Conservation (phyloP, 2,888 invertebrate species). For the Eupithecia tripunctaria region DNA sequence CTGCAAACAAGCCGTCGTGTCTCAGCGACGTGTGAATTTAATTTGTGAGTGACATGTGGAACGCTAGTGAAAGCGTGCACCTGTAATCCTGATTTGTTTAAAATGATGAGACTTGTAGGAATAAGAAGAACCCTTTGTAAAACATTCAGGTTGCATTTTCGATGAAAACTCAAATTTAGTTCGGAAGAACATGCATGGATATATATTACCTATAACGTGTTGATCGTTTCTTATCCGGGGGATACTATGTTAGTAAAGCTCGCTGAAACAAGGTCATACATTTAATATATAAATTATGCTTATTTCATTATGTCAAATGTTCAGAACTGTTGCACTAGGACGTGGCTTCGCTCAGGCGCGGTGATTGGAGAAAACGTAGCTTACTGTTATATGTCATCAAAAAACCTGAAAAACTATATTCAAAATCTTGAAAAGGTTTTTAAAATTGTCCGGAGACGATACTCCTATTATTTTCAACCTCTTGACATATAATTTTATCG, state of each 20-base stretch:
- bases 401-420: too few species aligned
- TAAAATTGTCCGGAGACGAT: neutral
- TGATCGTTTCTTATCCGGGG: neutral
- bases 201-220: too few species aligned
- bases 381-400: too few species aligned
- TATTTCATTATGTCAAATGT: neutral
- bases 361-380: too few species aligned
- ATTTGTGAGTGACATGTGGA: slow-evolving; percentile 63
- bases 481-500: neutral
- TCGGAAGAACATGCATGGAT: neutral
- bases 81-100: slow-evolving; percentile 8
- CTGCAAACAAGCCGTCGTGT: slow-evolving; percentile 70
- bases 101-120: neutral
- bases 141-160: too few species aligned
- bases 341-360: neutral
- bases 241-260: neutral
- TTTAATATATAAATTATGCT: too few species aligned
- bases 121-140: too few species aligned
- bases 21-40: slow-evolving; percentile 72
- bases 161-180: neutral
- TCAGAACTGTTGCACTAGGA: too few species aligned
- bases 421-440: too few species aligned
- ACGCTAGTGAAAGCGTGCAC: slow-evolving; percentile 56
- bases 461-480: neutral
- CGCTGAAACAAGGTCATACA: neutral